Evolutionary conservation across 2,113 vertebrate species (phyloP).

Genomic region (Poecile atricapillus): DNA sequence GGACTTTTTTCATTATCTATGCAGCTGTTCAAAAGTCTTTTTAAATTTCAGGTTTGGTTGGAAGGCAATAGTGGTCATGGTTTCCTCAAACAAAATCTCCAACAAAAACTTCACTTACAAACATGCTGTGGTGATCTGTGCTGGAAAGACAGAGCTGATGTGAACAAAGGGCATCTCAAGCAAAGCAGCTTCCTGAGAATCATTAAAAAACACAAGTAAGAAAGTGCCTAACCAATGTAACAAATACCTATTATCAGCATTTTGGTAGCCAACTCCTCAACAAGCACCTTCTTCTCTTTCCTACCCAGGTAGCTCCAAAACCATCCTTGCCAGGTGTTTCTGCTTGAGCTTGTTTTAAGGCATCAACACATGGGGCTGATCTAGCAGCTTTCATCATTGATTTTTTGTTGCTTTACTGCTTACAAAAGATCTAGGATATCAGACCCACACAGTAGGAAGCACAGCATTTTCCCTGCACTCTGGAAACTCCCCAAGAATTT

Average conservation of each 20-base stretch:
- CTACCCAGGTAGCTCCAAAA: neutral
- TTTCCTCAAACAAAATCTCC: conserved; percentile 53
- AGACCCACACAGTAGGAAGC: neutral
- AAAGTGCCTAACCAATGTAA: neutral
- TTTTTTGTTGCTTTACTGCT: neutral
- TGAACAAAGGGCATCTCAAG: conserved; percentile 67
- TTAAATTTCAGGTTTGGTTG: conserved; percentile 9
- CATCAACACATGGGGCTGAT: neutral
- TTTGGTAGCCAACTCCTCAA: neutral
- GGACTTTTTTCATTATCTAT: conserved; percentile 48
- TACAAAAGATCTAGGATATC: neutral
- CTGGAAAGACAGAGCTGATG: neutral
- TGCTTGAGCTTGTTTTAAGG: neutral
- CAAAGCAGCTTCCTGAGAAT: conserved; percentile 76
- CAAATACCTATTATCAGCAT: neutral
- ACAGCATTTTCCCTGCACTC: neutral
- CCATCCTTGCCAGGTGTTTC: neutral
- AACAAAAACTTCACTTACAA: conserved; percentile 65
- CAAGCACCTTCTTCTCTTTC: neutral
- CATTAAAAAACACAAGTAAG: neutral
- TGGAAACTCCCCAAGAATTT: neutral
- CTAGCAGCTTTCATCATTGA: neutral
- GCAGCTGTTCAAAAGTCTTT: conserved; percentile 69
- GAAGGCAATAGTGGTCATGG: neutral
- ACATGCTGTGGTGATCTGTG: conserved; percentile 26